Percentiles rank a stretch among this genome's conserved stretches.
Conservation (phyloP, 2,113 vertebrate genomes). For the Neofelis nebulosa region DNA sequence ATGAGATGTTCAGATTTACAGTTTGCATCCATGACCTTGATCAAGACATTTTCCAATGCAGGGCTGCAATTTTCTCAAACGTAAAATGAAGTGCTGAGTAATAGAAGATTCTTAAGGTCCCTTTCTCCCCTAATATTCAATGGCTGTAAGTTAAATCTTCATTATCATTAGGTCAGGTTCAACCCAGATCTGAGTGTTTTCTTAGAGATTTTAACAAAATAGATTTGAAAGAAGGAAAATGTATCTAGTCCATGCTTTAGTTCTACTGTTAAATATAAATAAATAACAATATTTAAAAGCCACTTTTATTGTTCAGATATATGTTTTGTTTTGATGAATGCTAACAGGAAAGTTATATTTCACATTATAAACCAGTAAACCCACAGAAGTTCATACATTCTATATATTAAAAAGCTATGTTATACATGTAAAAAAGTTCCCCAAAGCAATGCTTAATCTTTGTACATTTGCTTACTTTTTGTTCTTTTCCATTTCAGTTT, state of each 20-base stretch:
- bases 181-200: background rate
- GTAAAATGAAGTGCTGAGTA: background rate
- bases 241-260: background rate
- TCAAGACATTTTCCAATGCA: background rate
- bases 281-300: background rate
- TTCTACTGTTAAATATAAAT: background rate
- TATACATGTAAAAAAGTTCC: background rate
- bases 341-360: constrained; percentile 1
- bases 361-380: background rate
- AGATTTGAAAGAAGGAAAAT: background rate
- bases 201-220: background rate
- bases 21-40: background rate
- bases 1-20: background rate
- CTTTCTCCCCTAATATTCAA: background rate
- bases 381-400: background rate
- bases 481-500: constrained; percentile 14
- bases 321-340: background rate
- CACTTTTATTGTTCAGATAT: background rate
- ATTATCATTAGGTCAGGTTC: background rate
- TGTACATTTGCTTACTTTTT: background rate
- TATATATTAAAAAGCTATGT: background rate
- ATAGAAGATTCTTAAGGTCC: background rate
- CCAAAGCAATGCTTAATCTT: background rate
- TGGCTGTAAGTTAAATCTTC: background rate
- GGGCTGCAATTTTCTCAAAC: background rate